phyloP scores from a whole-genome alignment of 1,140 invertebrate genomes.

The Potamilus streckersoni region DNA sequence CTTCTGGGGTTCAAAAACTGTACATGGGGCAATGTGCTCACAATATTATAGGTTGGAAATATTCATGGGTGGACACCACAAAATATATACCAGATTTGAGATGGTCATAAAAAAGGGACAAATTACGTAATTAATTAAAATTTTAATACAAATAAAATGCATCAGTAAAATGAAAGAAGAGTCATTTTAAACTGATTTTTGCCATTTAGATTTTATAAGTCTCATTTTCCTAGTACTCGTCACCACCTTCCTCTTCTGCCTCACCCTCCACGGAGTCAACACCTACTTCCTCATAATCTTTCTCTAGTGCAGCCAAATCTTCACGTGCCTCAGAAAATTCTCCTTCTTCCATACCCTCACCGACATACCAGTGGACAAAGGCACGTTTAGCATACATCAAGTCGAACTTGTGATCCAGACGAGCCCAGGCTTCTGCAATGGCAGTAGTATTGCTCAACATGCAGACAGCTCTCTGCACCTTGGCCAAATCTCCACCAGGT shows the following conservation, averaged over 20 bases:
- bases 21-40: too few species aligned
- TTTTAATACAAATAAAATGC: too few species aligned
- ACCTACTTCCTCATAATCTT: conserved; percentile 74
- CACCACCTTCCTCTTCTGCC: conserved; percentile 45
- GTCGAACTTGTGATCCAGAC: conserved; percentile 79
- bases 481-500: conserved; percentile 75
- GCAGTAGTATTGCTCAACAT: conserved; percentile 69
- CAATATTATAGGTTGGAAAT: too few species aligned
- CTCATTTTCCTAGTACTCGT: conserved; percentile 31
- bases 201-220: too few species aligned
- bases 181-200: too few species aligned
- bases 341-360: conserved; percentile 76
- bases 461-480: conserved; percentile 60
- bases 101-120: too few species aligned
- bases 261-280: conserved; percentile 69
- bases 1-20: too few species aligned
- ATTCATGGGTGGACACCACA: too few species aligned
- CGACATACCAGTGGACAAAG: conserved; percentile 69
- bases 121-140: too few species aligned
- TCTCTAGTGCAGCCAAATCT: conserved; percentile 76
- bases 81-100: too few species aligned
- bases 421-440: conserved; percentile 76
- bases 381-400: conserved; percentile 71
- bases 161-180: too few species aligned
- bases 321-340: conserved; percentile 82